These are phyloP conservation scores for Pogonognathellus flavescens DNA, from an alignment of 1,140 invertebrate species.

Conservation along the genomic window DNA sequence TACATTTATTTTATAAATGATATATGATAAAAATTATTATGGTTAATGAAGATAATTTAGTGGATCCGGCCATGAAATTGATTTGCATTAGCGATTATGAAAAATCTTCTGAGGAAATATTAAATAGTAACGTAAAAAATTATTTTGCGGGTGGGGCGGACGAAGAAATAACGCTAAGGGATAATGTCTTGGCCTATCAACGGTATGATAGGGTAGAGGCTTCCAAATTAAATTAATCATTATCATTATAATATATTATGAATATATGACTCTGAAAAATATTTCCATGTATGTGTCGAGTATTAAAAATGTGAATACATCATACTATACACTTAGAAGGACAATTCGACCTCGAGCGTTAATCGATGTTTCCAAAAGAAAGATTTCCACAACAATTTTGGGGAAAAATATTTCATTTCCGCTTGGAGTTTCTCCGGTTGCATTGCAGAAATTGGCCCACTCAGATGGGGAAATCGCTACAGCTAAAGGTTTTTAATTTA, in stretches of 20 bases:
- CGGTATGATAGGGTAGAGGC: no score
- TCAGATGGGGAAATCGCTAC: conserved; percentile 89
- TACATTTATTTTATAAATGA: not conserved
- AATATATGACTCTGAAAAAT: no score
- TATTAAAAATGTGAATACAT: not conserved
- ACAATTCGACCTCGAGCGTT: conserved; percentile 85
- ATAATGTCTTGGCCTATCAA: conserved; percentile 56
- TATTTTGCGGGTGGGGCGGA: conserved; percentile 92
- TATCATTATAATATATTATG: not conserved
- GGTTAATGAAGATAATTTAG: no score
- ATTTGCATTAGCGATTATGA: conserved; percentile 87
- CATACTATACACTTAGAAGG: conserved; percentile 75
- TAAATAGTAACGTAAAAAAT: conserved; percentile 80
- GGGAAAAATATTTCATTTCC: conserved; percentile 83
- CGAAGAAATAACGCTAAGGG: conserved; percentile 80
- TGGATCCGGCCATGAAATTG: no score
- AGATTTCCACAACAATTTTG: conserved; percentile 77
- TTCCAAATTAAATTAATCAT: not conserved
- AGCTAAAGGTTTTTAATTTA: conserved; percentile 77
- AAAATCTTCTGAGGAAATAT: conserved; percentile 75
- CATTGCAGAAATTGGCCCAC: conserved; percentile 94
- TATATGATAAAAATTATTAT: not conserved
- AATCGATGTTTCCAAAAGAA: conserved; percentile 79
- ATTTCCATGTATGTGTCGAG: no score
- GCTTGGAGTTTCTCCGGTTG: conserved; percentile 89